A percentile compares a stretch with the other conserved stretches of the same genome.
Conservation (phyloP, 2,797 vertebrate species). For the Apogon hyalosoma region DNA sequence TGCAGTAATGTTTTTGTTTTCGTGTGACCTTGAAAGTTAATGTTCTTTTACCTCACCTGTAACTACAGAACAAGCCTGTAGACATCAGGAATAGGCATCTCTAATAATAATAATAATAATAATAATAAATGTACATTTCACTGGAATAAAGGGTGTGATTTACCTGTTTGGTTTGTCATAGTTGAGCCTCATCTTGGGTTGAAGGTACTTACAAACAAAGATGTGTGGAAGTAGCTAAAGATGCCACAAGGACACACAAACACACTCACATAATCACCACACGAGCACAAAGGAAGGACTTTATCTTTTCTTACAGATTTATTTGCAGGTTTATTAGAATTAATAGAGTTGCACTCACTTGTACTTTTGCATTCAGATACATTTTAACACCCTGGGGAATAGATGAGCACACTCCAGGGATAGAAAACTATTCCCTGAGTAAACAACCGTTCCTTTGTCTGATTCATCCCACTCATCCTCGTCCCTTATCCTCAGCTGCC, state of each 20-base stretch:
- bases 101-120: constrained; percentile 37
- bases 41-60: constrained; percentile 11
- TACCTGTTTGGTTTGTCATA: constrained; percentile 28
- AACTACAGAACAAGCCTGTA: not conserved
- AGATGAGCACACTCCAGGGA: constrained; percentile 68
- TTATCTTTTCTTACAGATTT: constrained; percentile 33
- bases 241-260: constrained; percentile 16
- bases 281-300: constrained; percentile 10
- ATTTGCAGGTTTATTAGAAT: constrained; percentile 59
- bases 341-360: constrained; percentile 54
- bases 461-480: constrained; percentile 50
- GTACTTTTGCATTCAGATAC: constrained; percentile 36
- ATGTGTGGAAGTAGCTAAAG: constrained; percentile 7
- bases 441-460: constrained; percentile 67
- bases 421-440: constrained; percentile 56
- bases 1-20: constrained; percentile 8
- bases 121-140: constrained; percentile 29
- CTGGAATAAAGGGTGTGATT: constrained; percentile 52
- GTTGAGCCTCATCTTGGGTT: constrained; percentile 16
- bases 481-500: constrained; percentile 28
- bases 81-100: not conserved
- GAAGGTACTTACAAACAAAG: constrained; percentile 32
- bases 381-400: constrained; percentile 51
- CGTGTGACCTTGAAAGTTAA: constrained; percentile 26
- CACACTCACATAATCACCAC: constrained; percentile 15